Percentiles rank a stretch among this genome's conserved stretches.
phyloP scores from a whole-genome alignment of 1,140 invertebrate species.

The Drosophila santomea region DNA sequence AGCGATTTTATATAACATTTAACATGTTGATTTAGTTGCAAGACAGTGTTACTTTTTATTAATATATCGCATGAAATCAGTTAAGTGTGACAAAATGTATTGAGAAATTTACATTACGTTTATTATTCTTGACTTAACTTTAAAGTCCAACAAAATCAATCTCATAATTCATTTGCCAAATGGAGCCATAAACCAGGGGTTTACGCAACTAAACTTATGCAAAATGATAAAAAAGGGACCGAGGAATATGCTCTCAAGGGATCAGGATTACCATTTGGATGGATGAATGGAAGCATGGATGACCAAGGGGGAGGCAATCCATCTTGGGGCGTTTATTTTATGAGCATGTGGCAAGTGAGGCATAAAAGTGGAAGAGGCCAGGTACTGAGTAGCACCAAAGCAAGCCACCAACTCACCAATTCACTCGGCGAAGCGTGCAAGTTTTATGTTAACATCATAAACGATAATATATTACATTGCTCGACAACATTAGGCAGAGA shows the following conservation, averaged over 20 bases:
- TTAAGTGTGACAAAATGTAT: too few species aligned
- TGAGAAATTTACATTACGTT: too few species aligned
- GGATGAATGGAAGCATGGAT: constrained; percentile 14
- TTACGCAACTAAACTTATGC: constrained; percentile 58
- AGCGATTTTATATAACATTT: not conserved
- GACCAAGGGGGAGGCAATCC: constrained; percentile 51
- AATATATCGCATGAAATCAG: not conserved
- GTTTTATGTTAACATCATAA: constrained; percentile 77
- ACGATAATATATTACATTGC: constrained; percentile 74
- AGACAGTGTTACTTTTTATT: not conserved
- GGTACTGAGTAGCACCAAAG: not conserved
- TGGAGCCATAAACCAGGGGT: constrained; percentile 38
- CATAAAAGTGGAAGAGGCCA: constrained; percentile 62
- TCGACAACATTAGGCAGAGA: constrained; percentile 52
- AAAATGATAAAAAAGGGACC: constrained; percentile 34
- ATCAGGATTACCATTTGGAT: constrained; percentile 41
- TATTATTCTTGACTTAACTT: too few species aligned
- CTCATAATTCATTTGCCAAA: constrained; percentile 57
- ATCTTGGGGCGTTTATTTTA: constrained; percentile 70
- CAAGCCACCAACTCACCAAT: constrained; percentile 24
- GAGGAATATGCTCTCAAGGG: constrained; percentile 10
- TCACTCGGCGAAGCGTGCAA: constrained; percentile 55
- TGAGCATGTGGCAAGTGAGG: constrained; percentile 66
- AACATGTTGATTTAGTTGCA: not conserved
- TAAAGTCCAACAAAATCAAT: constrained; percentile 20